A percentile compares a stretch with the other conserved stretches of the same genome.
phyloP scores from a whole-genome alignment of 1,140 invertebrate species.

The Stegodyphus mimosarum region DNA sequence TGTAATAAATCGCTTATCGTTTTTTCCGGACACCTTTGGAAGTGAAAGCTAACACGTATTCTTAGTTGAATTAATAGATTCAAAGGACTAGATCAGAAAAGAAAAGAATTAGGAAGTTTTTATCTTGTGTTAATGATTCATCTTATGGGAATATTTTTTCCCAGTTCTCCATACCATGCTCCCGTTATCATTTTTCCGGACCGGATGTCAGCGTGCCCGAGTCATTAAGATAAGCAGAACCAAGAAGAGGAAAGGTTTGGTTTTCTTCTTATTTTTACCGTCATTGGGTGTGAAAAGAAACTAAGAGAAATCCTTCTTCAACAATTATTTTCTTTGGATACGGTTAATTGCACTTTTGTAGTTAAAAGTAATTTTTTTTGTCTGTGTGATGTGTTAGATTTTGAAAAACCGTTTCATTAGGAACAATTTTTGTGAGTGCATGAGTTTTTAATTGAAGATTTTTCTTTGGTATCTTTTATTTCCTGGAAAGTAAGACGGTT shows the following conservation, averaged over 20 bases:
- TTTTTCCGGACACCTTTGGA: no score
- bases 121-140: no score
- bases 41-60: no score
- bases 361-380: background rate
- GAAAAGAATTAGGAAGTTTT: no score
- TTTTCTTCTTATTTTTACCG: conserved; percentile 7
- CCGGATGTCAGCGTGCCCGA: background rate
- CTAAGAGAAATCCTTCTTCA: background rate
- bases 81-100: no score
- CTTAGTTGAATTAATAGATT: no score
- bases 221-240: conserved; percentile 4
- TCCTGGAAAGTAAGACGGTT: no score
- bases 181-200: conserved; percentile 5
- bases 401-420: conserved; percentile 12
- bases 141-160: no score
- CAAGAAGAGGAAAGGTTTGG: background rate
- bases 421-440: conserved; percentile 6
- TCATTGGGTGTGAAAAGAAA: background rate
- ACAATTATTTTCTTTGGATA: conserved; percentile 12
- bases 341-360: conserved; percentile 28
- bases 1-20: no score
- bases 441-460: conserved; percentile 20
- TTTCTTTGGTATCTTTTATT: background rate
- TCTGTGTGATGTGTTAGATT: background rate
- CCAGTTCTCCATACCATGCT: no score